Percentiles rank a stretch among this genome's conserved stretches.
Evolutionary conservation across 2,888 invertebrate species (phyloP).

Genomic region (Julus scanicus): DNA sequence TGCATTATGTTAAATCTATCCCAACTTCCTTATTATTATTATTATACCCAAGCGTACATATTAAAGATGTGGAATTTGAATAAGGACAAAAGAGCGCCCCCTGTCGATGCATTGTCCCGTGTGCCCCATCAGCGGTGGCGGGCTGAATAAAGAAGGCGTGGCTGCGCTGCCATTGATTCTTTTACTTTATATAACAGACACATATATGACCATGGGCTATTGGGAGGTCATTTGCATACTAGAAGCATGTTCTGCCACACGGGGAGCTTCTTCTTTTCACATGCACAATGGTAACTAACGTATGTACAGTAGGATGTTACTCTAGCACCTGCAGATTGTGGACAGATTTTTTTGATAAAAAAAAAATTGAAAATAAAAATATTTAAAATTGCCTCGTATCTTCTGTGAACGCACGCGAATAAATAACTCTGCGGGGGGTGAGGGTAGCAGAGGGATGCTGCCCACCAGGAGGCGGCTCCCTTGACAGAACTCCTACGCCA

Average conservation of each 20-base stretch:
- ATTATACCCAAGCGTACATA: neutral
- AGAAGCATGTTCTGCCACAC: conserved; percentile 1
- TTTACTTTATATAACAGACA: conserved; percentile 1
- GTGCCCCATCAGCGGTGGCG: neutral
- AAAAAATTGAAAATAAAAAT: neutral
- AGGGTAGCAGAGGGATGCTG: neutral
- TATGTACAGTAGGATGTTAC: conserved; percentile 1
- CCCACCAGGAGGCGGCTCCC: neutral
- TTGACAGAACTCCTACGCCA: neutral
- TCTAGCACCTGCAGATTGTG: neutral
- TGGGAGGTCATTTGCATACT: neutral
- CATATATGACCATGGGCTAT: neutral
- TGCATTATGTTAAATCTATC: neutral
- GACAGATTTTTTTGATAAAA: neutral
- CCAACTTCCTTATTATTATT: neutral
- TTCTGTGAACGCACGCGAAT: neutral
- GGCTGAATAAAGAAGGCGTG: neutral
- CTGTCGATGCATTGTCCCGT: neutral
- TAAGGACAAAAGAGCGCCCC: neutral
- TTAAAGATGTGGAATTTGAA: neutral
- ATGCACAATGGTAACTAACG: neutral
- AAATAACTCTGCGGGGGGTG: neutral
- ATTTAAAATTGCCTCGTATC: neutral
- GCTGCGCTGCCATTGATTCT: neutral
- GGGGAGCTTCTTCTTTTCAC: neutral